phyloP scores from a whole-genome alignment of 2,888 invertebrate species.

The Dicyrtoma fusca region DNA sequence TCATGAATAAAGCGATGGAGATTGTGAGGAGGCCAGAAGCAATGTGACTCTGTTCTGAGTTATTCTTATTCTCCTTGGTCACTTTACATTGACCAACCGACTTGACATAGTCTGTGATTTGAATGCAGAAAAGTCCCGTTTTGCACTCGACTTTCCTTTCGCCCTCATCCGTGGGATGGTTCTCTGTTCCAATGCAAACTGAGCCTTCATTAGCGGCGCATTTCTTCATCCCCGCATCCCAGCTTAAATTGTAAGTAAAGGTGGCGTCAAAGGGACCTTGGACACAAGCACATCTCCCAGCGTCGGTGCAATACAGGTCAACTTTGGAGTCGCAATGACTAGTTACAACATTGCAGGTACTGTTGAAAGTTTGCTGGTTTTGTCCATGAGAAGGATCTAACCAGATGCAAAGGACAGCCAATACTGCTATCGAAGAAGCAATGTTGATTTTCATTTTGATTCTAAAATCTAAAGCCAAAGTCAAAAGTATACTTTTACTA shows the following conservation, averaged over 20 bases:
- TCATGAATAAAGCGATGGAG: too few relatives aligned
- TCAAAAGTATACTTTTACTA: too few relatives aligned
- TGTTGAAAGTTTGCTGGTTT: too few relatives aligned
- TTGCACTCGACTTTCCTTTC: background rate
- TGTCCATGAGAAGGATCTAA: too few relatives aligned
- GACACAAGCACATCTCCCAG: background rate
- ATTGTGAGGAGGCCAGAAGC: too few relatives aligned
- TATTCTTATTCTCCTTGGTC: too few relatives aligned
- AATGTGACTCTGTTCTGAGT: too few relatives aligned
- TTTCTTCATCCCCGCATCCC: background rate
- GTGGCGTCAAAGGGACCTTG: conserved; percentile 1
- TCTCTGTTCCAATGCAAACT: conserved; percentile 5
- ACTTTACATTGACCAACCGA: conserved; percentile 6
- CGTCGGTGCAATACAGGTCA: background rate
- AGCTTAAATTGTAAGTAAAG: conserved; percentile 2
- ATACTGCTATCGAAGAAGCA: too few relatives aligned
- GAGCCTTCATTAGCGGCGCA: conserved; percentile 5
- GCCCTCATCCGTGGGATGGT: background rate
- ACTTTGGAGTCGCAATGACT: background rate
- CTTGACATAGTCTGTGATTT: background rate
- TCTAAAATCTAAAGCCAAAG: too few relatives aligned
- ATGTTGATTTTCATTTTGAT: too few relatives aligned
- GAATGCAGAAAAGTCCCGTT: conserved; percentile 5
- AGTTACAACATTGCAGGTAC: background rate
- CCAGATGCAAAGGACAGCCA: too few relatives aligned